A percentile compares a stretch with the other conserved stretches of the same genome.
Evolutionary conservation across 1,140 invertebrate genomes (phyloP).

Genomic region (Steinernema feltiae): DNA sequence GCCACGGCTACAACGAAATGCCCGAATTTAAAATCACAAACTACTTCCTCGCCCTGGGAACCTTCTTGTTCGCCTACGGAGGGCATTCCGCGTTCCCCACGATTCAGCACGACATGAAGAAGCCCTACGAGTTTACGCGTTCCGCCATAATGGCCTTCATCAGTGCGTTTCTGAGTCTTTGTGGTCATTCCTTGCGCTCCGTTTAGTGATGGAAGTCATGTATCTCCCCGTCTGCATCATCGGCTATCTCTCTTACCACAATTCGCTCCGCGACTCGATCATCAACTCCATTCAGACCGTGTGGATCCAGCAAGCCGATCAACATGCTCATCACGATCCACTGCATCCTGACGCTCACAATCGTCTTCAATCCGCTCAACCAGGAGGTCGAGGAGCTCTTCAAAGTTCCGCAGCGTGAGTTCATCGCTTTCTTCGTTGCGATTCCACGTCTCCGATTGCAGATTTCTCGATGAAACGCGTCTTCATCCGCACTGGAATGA

Average conservation of each 20-base stretch:
- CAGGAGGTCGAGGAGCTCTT: slow-evolving; percentile 57
- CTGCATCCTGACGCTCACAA: slow-evolving; percentile 52
- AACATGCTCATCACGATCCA: slow-evolving; percentile 56
- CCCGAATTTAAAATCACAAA: slow-evolving; percentile 41
- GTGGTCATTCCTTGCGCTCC: background rate
- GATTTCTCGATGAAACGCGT: slow-evolving; percentile 74
- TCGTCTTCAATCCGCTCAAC: slow-evolving; percentile 55
- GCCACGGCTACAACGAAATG: slow-evolving; percentile 33
- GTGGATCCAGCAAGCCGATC: slow-evolving; percentile 52
- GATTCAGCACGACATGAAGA: slow-evolving; percentile 68
- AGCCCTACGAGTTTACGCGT: slow-evolving; percentile 47
- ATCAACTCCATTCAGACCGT: slow-evolving; percentile 49
- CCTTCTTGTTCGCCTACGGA: slow-evolving; percentile 67
- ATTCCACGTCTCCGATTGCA: slow-evolving; percentile 60
- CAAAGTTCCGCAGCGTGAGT: slow-evolving; percentile 49
- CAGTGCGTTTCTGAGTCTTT: slow-evolving; percentile 43
- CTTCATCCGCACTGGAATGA: slow-evolving; percentile 68
- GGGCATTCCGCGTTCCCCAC: slow-evolving; percentile 67
- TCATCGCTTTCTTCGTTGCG: background rate
- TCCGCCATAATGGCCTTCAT: slow-evolving; percentile 58
- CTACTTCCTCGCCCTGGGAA: slow-evolving; percentile 64
- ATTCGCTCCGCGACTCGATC: slow-evolving; percentile 52
- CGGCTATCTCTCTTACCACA: slow-evolving; percentile 51
- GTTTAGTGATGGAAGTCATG: slow-evolving; percentile 51
- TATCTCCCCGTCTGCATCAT: slow-evolving; percentile 53